Conservation (phyloP, 2,888 invertebrate species). For the Athrips mouffetella region DNA sequence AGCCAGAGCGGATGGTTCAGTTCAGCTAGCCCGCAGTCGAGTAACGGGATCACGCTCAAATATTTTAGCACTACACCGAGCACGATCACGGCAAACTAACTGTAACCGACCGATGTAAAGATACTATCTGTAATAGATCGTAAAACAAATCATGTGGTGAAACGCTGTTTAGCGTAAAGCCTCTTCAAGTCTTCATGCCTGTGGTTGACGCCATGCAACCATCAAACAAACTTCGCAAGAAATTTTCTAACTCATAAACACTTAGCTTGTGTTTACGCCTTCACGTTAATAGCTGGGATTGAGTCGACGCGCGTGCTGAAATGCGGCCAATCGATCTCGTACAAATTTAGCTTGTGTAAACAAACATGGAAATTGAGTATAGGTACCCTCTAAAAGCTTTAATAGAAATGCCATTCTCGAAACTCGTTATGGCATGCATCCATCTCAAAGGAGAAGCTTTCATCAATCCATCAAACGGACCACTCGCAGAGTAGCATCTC, state of each 20-base stretch:
- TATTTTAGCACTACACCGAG: slow-evolving; percentile 44
- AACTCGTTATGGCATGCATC: slow-evolving; percentile 46
- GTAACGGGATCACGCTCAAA: slow-evolving; percentile 63
- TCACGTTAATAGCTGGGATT: slow-evolving; percentile 57
- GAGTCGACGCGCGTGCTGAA: slow-evolving; percentile 64
- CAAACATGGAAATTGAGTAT: slow-evolving; percentile 23
- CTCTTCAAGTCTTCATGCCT: slow-evolving; percentile 23
- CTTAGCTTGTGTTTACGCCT: slow-evolving; percentile 48
- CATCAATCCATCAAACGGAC: slow-evolving; percentile 42
- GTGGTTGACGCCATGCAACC: slow-evolving; percentile 25
- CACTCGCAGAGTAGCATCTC: slow-evolving; percentile 19
- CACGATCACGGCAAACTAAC: slow-evolving; percentile 29
- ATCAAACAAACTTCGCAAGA: slow-evolving; percentile 35
- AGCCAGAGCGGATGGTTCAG: too few relatives aligned
- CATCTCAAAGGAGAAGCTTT: slow-evolving; percentile 50
- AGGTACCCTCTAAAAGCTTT: slow-evolving; percentile 30
- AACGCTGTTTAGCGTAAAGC: slow-evolving; percentile 33
- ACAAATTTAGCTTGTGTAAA: slow-evolving; percentile 60
- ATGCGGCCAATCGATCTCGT: slow-evolving; percentile 66
- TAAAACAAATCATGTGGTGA: slow-evolving; percentile 24
- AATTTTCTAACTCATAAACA: slow-evolving; percentile 38
- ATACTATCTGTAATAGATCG: slow-evolving; percentile 16
- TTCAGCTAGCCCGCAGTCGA: slow-evolving; percentile 29
- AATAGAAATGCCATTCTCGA: slow-evolving; percentile 43
- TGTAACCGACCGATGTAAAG: slow-evolving; percentile 25